These are phyloP conservation scores for Istiophorus platypterus DNA, from an alignment of 2,113 vertebrate genomes.

Conservation along the genomic window DNA sequence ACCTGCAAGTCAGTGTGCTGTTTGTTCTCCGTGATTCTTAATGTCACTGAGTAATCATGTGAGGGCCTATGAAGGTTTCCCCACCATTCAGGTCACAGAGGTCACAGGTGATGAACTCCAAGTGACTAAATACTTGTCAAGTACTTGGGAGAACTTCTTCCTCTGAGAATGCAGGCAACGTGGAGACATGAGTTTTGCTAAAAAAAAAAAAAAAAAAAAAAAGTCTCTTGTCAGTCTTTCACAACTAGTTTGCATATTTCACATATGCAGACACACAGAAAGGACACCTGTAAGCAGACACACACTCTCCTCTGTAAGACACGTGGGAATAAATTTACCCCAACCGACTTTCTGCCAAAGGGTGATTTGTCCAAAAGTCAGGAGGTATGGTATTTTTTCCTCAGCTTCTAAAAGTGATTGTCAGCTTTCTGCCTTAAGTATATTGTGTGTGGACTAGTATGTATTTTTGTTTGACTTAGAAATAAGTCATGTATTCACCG, in stretches of 20 bases:
- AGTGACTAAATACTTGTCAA: not conserved
- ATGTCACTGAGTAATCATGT: not conserved
- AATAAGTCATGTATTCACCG: not conserved
- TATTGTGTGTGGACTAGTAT: not conserved
- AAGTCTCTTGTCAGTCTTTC: not conserved
- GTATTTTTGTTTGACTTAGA: not conserved
- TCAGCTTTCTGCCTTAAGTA: not conserved
- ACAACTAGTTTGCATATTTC: not conserved
- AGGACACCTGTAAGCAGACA: not conserved
- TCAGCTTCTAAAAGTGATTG: not conserved
- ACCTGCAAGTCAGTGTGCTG: not conserved
- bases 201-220: too few species aligned
- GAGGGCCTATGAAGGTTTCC: not conserved
- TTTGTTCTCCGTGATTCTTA: not conserved
- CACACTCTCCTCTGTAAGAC: too few species aligned
- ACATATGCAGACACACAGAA: not conserved
- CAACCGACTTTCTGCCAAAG: too few species aligned
- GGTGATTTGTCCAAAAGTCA: not conserved
- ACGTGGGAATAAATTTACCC: too few species aligned
- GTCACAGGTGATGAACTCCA: slow-evolving; percentile 17
- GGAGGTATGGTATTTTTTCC: not conserved
- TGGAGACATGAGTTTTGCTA: not conserved
- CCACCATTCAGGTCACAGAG: slow-evolving; percentile 4
- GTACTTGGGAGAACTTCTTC: not conserved
- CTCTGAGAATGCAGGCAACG: not conserved